These are phyloP conservation scores for Eledone cirrhosa DNA, from an alignment of 2,888 invertebrate genomes.

Conservation along the genomic window DNA sequence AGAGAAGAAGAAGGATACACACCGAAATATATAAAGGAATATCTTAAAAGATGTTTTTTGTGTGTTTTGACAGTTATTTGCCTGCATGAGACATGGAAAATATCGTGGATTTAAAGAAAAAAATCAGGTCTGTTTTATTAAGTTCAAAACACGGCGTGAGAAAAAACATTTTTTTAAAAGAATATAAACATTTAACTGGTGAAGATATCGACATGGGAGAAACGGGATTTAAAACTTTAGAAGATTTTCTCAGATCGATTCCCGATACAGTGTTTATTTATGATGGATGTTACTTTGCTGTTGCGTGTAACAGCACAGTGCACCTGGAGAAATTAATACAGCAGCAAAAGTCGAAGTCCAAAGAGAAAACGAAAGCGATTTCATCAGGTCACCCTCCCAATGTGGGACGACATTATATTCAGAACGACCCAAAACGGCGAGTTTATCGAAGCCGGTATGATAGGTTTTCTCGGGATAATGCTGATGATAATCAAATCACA, in stretches of 20 bases:
- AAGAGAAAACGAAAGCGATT: neutral
- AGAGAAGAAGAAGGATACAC: too few species aligned
- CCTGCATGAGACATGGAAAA: neutral
- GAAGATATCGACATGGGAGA: neutral
- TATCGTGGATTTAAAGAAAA: conserved; percentile 1
- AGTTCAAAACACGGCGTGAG: conserved; percentile 19
- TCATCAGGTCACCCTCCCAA: neutral
- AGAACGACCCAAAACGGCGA: too few species aligned
- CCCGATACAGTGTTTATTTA: neutral
- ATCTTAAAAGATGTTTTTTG: too few species aligned
- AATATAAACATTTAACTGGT: neutral
- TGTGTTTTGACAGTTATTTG: too few species aligned
- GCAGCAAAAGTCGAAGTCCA: neutral
- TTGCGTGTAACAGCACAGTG: neutral
- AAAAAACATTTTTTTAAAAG: neutral
- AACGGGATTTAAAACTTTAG: neutral
- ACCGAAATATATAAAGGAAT: too few species aligned
- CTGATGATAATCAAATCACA: too few species aligned
- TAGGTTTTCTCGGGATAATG: too few species aligned
- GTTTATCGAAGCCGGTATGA: too few species aligned
- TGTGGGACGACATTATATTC: neutral
- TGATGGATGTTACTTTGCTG: neutral
- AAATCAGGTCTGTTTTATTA: conserved; percentile 9
- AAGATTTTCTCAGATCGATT: conserved; percentile 16
- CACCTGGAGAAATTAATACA: conserved; percentile 12